Evolutionary conservation across 2,888 invertebrate genomes (phyloP).

Genomic region (Dynastes grantii): DNA sequence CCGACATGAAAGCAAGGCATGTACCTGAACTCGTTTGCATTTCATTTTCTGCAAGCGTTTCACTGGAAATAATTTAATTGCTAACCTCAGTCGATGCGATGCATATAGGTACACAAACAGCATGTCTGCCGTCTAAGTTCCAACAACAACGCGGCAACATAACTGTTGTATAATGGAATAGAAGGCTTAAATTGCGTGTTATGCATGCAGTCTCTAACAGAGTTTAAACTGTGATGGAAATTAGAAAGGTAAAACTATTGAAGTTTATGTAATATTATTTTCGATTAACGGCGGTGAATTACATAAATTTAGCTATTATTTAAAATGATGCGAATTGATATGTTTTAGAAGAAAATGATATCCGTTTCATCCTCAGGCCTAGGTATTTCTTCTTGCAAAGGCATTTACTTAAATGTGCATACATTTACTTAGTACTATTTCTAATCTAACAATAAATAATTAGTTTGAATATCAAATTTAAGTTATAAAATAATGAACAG

Average conservation of each 20-base stretch:
- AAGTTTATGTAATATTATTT: slow-evolving; percentile 28
- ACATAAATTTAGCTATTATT: slow-evolving; percentile 1
- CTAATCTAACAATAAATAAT: too few relatives aligned
- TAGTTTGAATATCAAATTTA: too few relatives aligned
- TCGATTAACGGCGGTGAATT: not conserved
- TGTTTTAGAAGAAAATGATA: too few relatives aligned
- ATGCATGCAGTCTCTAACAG: not conserved
- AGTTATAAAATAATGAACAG: too few relatives aligned
- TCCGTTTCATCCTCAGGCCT: too few relatives aligned
- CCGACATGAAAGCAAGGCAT: slow-evolving; percentile 23
- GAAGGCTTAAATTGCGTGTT: too few relatives aligned
- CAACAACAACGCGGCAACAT: not conserved
- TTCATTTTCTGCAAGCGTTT: slow-evolving; percentile 7
- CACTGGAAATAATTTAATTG: slow-evolving; percentile 18
- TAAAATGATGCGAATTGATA: not conserved
- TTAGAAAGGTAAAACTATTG: slow-evolving; percentile 18
- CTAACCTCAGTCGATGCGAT: slow-evolving; percentile 6
- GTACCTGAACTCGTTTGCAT: slow-evolving; percentile 32
- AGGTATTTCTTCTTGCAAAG: too few relatives aligned
- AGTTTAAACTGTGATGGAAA: slow-evolving; percentile 20
- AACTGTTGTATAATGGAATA: slow-evolving; percentile 26
- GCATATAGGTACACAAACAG: not conserved
- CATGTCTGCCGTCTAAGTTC: not conserved
- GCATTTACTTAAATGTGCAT: too few relatives aligned
- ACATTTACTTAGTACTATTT: too few relatives aligned